Conservation (phyloP, 1,140 invertebrate genomes). For the Cydia pomonella region DNA sequence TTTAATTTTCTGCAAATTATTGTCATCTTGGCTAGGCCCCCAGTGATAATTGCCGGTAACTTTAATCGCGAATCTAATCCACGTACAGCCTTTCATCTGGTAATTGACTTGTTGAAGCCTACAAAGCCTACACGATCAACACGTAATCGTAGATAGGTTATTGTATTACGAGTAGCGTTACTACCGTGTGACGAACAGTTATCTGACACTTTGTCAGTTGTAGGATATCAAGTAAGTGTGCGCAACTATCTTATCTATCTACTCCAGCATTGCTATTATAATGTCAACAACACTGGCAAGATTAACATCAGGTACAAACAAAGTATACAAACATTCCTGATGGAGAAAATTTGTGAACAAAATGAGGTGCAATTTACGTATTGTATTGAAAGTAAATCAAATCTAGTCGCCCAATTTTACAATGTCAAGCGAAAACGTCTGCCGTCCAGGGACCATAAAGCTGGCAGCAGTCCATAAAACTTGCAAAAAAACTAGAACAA, state of each 20-base stretch:
- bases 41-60: neutral
- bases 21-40: no score
- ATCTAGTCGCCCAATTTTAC: slow-evolving; percentile 44
- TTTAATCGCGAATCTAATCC: slow-evolving; percentile 4
- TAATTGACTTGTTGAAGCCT: slow-evolving; percentile 15
- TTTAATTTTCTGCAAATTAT: no score
- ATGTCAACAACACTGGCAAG: neutral
- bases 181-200: slow-evolving; percentile 10
- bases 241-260: neutral
- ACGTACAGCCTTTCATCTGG: neutral
- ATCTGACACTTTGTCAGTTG: slow-evolving; percentile 14
- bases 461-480: slow-evolving; percentile 78
- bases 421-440: slow-evolving; percentile 47
- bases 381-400: slow-evolving; percentile 35
- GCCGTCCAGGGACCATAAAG: slow-evolving; percentile 54
- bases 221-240: slow-evolving; percentile 12
- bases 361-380: slow-evolving; percentile 27
- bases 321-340: neutral
- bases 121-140: slow-evolving; percentile 18
- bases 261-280: neutral
- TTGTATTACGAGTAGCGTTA: slow-evolving; percentile 20
- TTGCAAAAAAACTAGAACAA: slow-evolving; percentile 76
- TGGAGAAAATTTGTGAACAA: neutral
- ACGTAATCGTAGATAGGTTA: slow-evolving; percentile 26
- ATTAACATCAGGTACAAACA: neutral